Conservation (phyloP, 2,113 vertebrate genomes). For the Erpornis zantholeuca region DNA sequence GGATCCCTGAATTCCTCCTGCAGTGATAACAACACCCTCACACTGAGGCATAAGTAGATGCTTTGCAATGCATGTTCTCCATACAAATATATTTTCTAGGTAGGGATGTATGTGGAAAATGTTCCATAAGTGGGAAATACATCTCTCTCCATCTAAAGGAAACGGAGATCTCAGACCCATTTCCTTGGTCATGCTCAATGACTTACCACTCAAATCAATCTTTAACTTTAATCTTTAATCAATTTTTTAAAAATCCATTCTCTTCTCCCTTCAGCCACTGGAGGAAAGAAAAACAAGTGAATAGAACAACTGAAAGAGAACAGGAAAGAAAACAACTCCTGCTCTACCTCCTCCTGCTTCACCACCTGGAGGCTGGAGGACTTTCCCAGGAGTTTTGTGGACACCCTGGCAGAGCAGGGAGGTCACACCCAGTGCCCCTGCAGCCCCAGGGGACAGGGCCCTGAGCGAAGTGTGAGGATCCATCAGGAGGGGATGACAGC, state of each 20-base stretch:
- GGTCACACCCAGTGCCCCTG: background rate
- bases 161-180: background rate
- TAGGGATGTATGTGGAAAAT: background rate
- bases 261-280: background rate
- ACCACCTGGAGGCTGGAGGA: background rate
- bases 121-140: background rate
- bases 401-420: background rate
- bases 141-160: background rate
- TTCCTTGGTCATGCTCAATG: background rate
- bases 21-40: background rate
- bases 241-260: background rate
- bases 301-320: background rate
- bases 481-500: background rate
- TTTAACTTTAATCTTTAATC: too few relatives aligned
- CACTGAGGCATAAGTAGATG: background rate
- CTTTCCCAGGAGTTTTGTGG: background rate
- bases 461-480: background rate
- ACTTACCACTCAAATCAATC: background rate
- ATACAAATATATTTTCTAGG: background rate
- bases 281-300: background rate
- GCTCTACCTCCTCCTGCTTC: background rate
- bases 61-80: background rate
- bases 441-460: background rate
- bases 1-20: background rate
- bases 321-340: background rate